Conservation (phyloP, 2,888 invertebrate species). For the Apantesis nais region DNA sequence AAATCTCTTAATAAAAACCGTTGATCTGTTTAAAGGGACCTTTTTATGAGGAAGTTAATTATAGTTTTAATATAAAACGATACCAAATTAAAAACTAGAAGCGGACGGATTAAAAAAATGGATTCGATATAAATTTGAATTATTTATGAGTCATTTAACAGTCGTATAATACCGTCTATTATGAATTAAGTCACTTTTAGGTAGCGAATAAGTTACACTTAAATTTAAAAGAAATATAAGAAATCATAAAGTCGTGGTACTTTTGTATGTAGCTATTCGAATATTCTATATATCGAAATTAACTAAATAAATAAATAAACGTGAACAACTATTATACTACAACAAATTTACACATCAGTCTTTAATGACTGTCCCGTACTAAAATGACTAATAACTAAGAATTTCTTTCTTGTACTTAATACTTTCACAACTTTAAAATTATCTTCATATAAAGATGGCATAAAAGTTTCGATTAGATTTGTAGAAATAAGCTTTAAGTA, state of each 20-base stretch:
- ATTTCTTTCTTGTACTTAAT: neutral
- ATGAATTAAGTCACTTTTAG: slow-evolving; percentile 44
- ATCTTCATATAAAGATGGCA: no score
- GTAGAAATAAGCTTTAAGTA: no score
- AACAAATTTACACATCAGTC: neutral
- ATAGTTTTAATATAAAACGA: slow-evolving; percentile 80
- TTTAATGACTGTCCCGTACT: neutral
- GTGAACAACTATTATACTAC: neutral
- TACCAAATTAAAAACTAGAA: slow-evolving; percentile 77
- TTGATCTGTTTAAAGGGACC: slow-evolving; percentile 70
- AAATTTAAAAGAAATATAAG: neutral
- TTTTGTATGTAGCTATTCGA: neutral
- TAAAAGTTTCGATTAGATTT: no score
- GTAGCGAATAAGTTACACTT: slow-evolving; percentile 14
- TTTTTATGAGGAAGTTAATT: slow-evolving; percentile 80
- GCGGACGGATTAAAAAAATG: slow-evolving; percentile 76
- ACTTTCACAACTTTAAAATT: neutral
- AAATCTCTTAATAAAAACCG: slow-evolving; percentile 72
- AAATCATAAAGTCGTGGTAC: no score
- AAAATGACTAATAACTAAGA: neutral
- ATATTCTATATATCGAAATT: neutral
- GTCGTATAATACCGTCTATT: slow-evolving; percentile 68
- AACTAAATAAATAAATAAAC: neutral
- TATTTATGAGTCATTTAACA: slow-evolving; percentile 76
- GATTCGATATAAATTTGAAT: slow-evolving; percentile 78